Conservation (phyloP, 2,113 vertebrate genomes). For the Electrona antarctica region DNA sequence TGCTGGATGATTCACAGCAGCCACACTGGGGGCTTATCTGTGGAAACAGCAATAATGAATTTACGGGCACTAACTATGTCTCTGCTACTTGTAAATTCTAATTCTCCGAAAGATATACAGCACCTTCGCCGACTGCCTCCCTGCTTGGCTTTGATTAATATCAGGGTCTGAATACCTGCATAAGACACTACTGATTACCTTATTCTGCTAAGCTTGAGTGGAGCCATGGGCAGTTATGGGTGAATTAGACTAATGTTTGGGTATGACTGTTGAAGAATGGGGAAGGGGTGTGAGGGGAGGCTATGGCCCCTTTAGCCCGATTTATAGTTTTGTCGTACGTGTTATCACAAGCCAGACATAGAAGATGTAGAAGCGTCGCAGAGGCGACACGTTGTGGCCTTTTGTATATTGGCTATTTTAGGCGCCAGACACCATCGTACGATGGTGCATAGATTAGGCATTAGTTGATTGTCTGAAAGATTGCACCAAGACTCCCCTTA, state of each 20-base stretch:
- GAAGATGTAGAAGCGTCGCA: neutral
- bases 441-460: too few relatives aligned
- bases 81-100: slow-evolving; percentile 29
- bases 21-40: slow-evolving; percentile 5
- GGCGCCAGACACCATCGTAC: too few relatives aligned
- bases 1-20: slow-evolving; percentile 31
- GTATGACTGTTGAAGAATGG: slow-evolving; percentile 20
- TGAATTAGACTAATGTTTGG: slow-evolving; percentile 54
- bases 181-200: slow-evolving; percentile 32
- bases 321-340: neutral
- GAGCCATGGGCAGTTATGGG: slow-evolving; percentile 22
- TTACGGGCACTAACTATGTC: slow-evolving; percentile 31
- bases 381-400: too few relatives aligned
- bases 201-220: slow-evolving; percentile 26
- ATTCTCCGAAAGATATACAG: slow-evolving; percentile 35
- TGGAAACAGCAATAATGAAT: slow-evolving; percentile 33
- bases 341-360: neutral
- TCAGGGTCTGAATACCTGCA: slow-evolving; percentile 11
- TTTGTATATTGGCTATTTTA: too few relatives aligned
- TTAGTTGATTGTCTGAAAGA: slow-evolving; percentile 25
- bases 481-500: slow-evolving; percentile 25
- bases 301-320: slow-evolving; percentile 17
- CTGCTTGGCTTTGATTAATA: slow-evolving; percentile 36
- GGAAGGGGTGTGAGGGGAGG: slow-evolving; percentile 14
- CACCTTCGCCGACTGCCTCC: slow-evolving; percentile 1